Percentiles rank a stretch among this genome's conserved stretches.
Conservation (phyloP, 2,797 vertebrate species). For the Coracias cyanogaster region DNA sequence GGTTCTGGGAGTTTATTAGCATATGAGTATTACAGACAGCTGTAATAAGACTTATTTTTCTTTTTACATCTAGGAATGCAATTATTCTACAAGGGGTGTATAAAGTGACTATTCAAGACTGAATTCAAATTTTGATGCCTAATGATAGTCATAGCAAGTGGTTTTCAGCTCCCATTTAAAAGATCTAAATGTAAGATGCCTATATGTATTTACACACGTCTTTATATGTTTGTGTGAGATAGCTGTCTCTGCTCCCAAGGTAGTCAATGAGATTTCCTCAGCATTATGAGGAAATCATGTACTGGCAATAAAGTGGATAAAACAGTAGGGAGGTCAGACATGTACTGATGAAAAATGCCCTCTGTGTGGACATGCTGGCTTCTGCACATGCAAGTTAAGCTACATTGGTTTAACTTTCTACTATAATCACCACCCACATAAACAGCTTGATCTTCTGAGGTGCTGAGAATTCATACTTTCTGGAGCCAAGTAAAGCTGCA, state of each 20-base stretch:
- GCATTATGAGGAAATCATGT: neutral
- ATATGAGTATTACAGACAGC: neutral
- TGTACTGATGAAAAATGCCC: neutral
- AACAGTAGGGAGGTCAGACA: neutral
- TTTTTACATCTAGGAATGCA: neutral
- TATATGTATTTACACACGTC: neutral
- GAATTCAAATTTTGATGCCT: neutral
- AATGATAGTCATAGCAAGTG: neutral
- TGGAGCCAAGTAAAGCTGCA: conserved; percentile 32
- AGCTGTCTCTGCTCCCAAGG: neutral
- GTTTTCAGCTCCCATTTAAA: neutral
- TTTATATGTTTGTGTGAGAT: neutral
- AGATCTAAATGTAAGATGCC: neutral
- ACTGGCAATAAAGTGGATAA: neutral
- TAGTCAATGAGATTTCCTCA: neutral
- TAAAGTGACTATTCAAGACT: neutral
- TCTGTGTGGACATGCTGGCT: neutral
- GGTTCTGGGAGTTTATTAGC: neutral
- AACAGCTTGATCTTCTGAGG: conserved; percentile 53
- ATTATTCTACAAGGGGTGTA: neutral
- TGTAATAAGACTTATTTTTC: neutral
- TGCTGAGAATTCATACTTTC: conserved; percentile 30
- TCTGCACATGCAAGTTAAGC: neutral
- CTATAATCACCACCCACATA: conserved; percentile 22
- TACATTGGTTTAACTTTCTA: conserved; percentile 14